These are phyloP conservation scores for Polydrusus cervinus DNA, from an alignment of 2,888 invertebrate genomes.

Conservation along the genomic window DNA sequence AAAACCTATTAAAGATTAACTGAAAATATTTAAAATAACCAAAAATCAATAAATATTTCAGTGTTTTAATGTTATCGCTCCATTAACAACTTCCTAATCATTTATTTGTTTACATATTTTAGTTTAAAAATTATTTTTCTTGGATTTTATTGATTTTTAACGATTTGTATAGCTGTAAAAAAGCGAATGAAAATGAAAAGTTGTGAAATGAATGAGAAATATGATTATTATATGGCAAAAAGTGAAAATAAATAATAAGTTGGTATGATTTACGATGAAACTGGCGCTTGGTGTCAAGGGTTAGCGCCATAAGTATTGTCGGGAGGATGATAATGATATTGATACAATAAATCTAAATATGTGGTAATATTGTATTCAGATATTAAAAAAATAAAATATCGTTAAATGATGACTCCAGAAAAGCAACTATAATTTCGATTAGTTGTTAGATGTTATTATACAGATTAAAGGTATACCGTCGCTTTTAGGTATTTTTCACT, in stretches of 20 bases:
- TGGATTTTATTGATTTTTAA: slow-evolving; percentile 23
- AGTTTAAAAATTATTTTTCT: slow-evolving; percentile 30
- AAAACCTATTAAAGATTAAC: no score
- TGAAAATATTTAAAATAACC: slow-evolving; percentile 25
- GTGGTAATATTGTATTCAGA: slow-evolving; percentile 3
- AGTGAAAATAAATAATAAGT: not conserved
- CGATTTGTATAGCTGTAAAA: not conserved
- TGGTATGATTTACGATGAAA: slow-evolving; percentile 25
- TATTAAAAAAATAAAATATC: no score
- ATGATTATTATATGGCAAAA: not conserved
- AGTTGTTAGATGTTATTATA: no score
- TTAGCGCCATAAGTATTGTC: slow-evolving; percentile 30
- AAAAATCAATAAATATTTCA: slow-evolving; percentile 38
- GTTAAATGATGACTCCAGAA: no score
- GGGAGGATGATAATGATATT: slow-evolving; percentile 4
- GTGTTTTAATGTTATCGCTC: slow-evolving; percentile 14
- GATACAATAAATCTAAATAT: slow-evolving; percentile 22
- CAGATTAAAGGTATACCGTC: no score
- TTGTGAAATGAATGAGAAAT: not conserved
- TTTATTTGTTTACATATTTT: slow-evolving; percentile 36
- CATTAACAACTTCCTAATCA: slow-evolving; percentile 39
- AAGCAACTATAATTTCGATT: no score
- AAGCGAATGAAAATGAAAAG: slow-evolving; percentile 3
- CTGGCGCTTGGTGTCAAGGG: slow-evolving; percentile 29
- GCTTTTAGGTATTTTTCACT: no score